Conservation (phyloP, 2,113 vertebrate species). For the Pomatorhinus ruficollis region DNA sequence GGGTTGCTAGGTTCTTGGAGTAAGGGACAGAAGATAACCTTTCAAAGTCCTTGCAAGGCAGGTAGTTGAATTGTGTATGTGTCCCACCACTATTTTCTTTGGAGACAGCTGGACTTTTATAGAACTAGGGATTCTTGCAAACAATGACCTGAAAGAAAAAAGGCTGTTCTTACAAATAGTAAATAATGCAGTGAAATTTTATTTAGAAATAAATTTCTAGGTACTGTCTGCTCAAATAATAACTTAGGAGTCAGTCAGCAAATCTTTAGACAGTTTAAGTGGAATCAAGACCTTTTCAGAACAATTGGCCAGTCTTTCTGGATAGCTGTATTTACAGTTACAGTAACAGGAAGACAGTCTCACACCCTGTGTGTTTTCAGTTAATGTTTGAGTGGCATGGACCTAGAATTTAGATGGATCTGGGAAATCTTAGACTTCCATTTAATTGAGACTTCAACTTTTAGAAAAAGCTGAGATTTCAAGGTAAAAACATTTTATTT, state of each 20-base stretch:
- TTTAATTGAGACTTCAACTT: not conserved
- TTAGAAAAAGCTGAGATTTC: not conserved
- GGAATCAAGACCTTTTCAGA: not conserved
- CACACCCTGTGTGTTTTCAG: not conserved
- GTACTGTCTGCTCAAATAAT: not conserved
- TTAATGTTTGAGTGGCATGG: not conserved
- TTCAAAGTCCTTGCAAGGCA: not conserved
- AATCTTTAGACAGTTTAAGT: not conserved
- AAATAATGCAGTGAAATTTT: not conserved
- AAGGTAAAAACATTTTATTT: not conserved
- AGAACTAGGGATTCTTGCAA: not conserved
- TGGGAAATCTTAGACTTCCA: not conserved
- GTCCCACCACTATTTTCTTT: not conserved
- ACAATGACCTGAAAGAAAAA: not conserved
- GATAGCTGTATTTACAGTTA: not conserved
- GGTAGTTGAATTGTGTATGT: rapidly evolving
- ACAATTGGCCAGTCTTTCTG: rapidly evolving
- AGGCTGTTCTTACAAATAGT: not conserved
- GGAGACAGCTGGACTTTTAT: not conserved
- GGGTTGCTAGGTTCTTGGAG: not conserved
- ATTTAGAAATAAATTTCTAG: not conserved
- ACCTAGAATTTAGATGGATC: not conserved
- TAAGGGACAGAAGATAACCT: rapidly evolving
- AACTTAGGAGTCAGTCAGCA: not conserved
- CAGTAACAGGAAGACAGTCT: not conserved